Evolutionary conservation across 2,888 invertebrate species (phyloP), one percentile per base, ranked within the genome.

Genomic region (Euclidia mi): DNA sequence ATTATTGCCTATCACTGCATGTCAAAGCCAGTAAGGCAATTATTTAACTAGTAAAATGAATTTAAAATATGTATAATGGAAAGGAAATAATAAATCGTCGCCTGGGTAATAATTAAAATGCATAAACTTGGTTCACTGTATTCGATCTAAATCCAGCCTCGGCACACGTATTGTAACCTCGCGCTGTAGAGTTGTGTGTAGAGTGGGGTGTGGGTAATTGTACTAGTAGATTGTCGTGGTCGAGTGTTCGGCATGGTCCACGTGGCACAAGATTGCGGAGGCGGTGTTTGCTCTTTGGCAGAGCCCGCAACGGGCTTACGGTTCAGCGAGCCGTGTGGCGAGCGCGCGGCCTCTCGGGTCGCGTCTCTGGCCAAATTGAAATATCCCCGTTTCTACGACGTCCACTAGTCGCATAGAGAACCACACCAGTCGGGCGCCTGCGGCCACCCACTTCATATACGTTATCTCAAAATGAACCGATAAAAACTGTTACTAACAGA

Each of bases 261-360:
- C 91, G 88, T 90, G 92, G 91, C 92, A 91, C 92, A 92, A 94
- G 92, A 94, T 93, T 93, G 92, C 88, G 91, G 84, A 92, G 90
- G 90, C 94, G 90, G 85, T 93, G 91, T 94, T 94, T 94, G 93
- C 94, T 94, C 93, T 94, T 93, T 94, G 92, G 91, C 88, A 85
- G 80, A 87, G 89, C 87, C 89, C 91, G 87, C 91, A 89, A 85
- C 90, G 89, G 89, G 88, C 88, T 92, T 87, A 85, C 94, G 92
- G 93, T 89, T 92, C 94, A 93, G 91, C 92, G 93, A 92, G 88
- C 92, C 93, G 93, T 87, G 85, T 82, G 79, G 84, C 84, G 83
- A 84, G 87, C 85, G 88, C 87, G 84, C 88, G 86, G 90, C 90
- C 92, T 92, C 92, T 87, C 87, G 91, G 91, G 90, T 90, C 92